Percentiles rank a stretch among this genome's conserved stretches.
These are phyloP conservation scores for Catharus fuscescens DNA, from an alignment of 2,113 vertebrate species.

Conservation along the genomic window DNA sequence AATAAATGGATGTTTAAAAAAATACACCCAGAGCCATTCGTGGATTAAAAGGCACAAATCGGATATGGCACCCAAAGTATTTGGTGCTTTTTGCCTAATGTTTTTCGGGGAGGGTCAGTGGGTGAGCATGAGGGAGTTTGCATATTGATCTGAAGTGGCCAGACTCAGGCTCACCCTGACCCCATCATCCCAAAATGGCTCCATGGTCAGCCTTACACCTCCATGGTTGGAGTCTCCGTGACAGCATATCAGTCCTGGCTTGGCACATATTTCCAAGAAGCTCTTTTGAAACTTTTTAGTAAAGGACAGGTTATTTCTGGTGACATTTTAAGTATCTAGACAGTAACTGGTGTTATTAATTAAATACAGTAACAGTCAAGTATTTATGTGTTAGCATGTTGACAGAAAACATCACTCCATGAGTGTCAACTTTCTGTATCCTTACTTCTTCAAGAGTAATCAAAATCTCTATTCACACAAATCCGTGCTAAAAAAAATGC, in stretches of 20 bases:
- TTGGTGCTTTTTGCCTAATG: fast-evolving
- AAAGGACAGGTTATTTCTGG: not conserved
- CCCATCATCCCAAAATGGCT: not conserved
- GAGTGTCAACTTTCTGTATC: not conserved
- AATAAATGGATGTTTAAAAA: not conserved
- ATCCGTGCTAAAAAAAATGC: not conserved
- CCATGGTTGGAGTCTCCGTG: fast-evolving
- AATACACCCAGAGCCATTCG: not conserved
- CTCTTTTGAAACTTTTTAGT: not conserved
- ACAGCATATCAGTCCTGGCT: not conserved
- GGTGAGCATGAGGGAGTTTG: not conserved
- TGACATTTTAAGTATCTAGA: not conserved
- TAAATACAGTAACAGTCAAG: not conserved
- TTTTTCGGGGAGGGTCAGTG: not conserved
- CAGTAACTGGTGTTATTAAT: not conserved
- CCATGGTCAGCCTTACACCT: not conserved
- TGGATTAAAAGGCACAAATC: not conserved
- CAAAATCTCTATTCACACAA: not conserved
- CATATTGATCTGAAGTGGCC: not conserved
- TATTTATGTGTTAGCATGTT: not conserved
- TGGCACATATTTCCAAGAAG: not conserved
- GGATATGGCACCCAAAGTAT: not conserved
- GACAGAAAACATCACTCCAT: not conserved
- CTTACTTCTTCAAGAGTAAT: not conserved
- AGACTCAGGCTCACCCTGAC: not conserved